Evolutionary conservation across 2,888 invertebrate genomes (phyloP).

Genomic region (Sycophila texana): DNA sequence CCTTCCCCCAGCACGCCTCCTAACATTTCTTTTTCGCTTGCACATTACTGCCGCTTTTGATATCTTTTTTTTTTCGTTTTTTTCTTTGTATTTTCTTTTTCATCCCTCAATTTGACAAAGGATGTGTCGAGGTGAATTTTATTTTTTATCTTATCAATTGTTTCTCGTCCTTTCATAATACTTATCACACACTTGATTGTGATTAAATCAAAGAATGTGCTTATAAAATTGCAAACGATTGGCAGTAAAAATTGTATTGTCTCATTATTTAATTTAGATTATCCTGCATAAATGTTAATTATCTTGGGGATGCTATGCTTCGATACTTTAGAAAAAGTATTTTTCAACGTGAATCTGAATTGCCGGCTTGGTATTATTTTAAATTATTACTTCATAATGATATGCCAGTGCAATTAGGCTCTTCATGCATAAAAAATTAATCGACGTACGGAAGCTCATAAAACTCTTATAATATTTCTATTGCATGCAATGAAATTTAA

Average conservation of each 20-base stretch:
- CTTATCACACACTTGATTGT: conserved; percentile 30
- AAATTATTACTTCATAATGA: too few relatives aligned
- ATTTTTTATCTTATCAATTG: conserved; percentile 42
- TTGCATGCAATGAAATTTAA: too few relatives aligned
- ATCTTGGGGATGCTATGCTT: too few relatives aligned
- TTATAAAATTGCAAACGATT: conserved; percentile 23
- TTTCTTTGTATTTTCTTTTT: conserved; percentile 14
- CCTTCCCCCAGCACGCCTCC: conserved; percentile 80
- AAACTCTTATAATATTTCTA: too few relatives aligned
- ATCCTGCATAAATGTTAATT: not conserved
- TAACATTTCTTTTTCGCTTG: conserved; percentile 51
- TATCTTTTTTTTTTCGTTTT: conserved; percentile 31
- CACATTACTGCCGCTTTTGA: conserved; percentile 47
- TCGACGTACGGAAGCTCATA: too few relatives aligned
- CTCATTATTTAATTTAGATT: not conserved
- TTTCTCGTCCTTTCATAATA: conserved; percentile 34
- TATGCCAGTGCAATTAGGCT: too few relatives aligned
- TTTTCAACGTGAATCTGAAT: too few relatives aligned
- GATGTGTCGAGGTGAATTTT: conserved; percentile 47
- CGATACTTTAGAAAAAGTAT: too few relatives aligned
- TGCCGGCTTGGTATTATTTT: too few relatives aligned
- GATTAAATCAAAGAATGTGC: conserved; percentile 23
- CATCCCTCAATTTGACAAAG: conserved; percentile 14
- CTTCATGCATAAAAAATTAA: too few relatives aligned
- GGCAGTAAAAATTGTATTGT: conserved; percentile 17